phyloP scores from a whole-genome alignment of 2,797 vertebrate species.

The Martes flavigula region DNA sequence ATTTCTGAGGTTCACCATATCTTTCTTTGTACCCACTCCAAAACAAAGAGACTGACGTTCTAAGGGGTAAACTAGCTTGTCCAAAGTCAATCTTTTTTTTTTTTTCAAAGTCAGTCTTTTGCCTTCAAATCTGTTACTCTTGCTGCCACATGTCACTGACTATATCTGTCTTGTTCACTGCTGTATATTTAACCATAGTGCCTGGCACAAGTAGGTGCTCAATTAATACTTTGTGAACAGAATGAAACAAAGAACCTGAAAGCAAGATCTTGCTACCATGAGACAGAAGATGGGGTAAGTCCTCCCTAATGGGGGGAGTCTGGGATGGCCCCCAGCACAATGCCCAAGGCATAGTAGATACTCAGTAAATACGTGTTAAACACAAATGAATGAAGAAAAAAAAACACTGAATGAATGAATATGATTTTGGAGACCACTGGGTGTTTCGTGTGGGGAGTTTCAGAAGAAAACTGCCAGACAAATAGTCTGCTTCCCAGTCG shows the following conservation, averaged over 20 bases:
- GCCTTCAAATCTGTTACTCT: background rate
- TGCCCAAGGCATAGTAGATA: background rate
- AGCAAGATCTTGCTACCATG: background rate
- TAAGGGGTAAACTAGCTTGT: background rate
- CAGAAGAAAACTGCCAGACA: background rate
- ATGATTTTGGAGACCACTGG: background rate
- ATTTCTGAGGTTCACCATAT: background rate
- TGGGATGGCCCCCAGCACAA: background rate
- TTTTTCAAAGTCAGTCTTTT: background rate
- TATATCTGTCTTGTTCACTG: background rate
- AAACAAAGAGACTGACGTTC: background rate
- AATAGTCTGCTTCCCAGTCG: background rate
- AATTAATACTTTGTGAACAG: background rate
- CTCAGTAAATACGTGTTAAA: background rate
- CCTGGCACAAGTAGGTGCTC: background rate
- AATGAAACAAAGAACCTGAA: constrained; percentile 10
- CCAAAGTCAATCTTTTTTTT: background rate
- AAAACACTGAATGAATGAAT: background rate
- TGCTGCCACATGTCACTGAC: background rate
- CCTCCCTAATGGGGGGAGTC: background rate
- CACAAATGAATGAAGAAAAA: background rate
- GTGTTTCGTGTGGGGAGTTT: background rate
- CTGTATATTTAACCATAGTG: background rate
- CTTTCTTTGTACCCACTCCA: background rate
- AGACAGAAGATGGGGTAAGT: background rate